These are phyloP conservation scores for Buphagus erythrorhynchus DNA, from an alignment of 2,797 vertebrate genomes.

Conservation along the genomic window DNA sequence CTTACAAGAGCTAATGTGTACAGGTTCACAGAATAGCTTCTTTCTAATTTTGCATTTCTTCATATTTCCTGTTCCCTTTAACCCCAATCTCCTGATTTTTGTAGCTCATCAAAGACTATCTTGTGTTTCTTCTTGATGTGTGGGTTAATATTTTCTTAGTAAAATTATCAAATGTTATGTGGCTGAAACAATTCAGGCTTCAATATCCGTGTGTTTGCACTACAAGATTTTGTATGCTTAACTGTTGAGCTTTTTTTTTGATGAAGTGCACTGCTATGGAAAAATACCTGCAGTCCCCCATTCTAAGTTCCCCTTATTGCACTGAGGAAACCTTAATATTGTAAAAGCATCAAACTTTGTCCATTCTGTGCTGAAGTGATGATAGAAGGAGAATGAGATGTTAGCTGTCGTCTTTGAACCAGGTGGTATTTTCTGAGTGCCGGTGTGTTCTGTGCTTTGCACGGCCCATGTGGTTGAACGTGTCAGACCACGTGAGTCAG, in stretches of 20 bases:
- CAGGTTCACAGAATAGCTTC: background rate
- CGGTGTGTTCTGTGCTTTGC: rapidly evolving
- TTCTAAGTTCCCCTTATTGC: background rate
- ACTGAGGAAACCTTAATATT: background rate
- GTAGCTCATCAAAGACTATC: background rate
- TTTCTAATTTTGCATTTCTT: background rate
- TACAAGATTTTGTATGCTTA: background rate
- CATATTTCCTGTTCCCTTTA: background rate
- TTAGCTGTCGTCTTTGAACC: background rate
- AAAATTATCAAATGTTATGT: background rate
- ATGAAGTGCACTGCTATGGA: background rate
- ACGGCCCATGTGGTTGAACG: rapidly evolving
- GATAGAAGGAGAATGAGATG: background rate
- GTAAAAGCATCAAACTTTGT: background rate
- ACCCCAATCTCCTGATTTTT: background rate
- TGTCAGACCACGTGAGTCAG: rapidly evolving
- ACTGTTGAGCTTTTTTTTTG: background rate
- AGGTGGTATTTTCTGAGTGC: background rate
- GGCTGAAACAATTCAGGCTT: background rate
- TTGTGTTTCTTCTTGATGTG: background rate
- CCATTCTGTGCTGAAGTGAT: rapidly evolving
- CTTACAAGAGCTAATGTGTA: background rate
- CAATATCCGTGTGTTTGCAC: background rate
- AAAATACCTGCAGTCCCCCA: background rate
- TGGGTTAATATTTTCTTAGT: background rate